Base-by-base conservation (phyloP, 1,140 invertebrate genomes). In the Drosophila tani region DNA sequence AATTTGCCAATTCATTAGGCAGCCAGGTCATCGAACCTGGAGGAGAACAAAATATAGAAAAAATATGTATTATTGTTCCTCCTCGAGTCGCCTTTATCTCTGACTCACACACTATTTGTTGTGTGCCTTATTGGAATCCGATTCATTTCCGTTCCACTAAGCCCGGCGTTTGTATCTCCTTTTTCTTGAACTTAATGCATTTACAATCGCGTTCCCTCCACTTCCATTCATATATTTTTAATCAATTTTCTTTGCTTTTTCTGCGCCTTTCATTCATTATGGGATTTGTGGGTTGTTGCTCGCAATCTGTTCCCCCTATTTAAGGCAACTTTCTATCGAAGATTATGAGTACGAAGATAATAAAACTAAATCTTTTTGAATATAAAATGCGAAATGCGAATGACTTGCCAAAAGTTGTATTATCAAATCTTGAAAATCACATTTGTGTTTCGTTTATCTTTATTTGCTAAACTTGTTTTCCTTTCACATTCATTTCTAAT, bases 141-240 rank as follows among this genome's bases (percentile, higher is more conserved):
- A 56, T 56, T 69, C 40, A 70, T 69, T 70, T 70, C 67, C 67
- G 67, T 69, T 70, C 65, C 67, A 56, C 49, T 56, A 46, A 69
- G 64, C 71, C 24, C 27, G 24, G 29, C 6, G 57, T 40, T 74
- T 71, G 40, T 53, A 53, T 53, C 40, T 71, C 29, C 17, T 38
- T 17, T 46, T 27, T 49, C 24, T 41, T 51, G 24, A 2, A 12
- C 51, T 21, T 38, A 15, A 14, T 70, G 67, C 64, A 70, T 46
- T 47, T 69, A 70, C 65, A 69, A 69, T 69, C 67, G 19, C 67
- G 6, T 51, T 68, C 40, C 11, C 29, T 50, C 47, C 40, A 29
- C 11, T 46, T 29, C 64, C 64, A 46, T 69, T 56, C 64, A 69
- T 64, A 82, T 85, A 40, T 75, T 59, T 78, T 86, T 85, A 82